phyloP scores from a whole-genome alignment of 2,797 vertebrate genomes.

The Emys orbicularis region DNA sequence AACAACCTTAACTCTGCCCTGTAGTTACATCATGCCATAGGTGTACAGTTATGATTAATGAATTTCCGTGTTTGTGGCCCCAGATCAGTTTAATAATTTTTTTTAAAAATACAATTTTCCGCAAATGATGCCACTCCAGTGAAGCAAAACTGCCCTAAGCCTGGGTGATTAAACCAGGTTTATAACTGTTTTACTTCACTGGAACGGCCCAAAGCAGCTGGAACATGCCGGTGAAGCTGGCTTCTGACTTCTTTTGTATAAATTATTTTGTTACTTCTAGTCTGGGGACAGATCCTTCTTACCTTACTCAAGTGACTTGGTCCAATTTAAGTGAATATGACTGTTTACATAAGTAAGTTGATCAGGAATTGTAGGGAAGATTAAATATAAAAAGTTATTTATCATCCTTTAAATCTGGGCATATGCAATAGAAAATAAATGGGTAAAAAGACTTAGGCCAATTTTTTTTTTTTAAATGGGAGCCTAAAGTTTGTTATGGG shows the following conservation, averaged over 20 bases:
- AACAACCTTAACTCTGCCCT: background rate
- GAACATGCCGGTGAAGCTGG: accelerated
- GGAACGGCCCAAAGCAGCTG: background rate
- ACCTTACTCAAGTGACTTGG: background rate
- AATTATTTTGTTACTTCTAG: background rate
- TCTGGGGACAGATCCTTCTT: background rate
- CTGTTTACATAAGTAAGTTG: background rate
- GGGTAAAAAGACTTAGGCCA: background rate
- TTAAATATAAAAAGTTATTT: constrained; percentile 23
- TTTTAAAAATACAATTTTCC: constrained; percentile 17
- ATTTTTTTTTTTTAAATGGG: background rate
- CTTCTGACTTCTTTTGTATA: background rate
- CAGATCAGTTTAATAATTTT: constrained; percentile 12
- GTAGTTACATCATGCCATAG: constrained; percentile 19
- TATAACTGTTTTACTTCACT: background rate
- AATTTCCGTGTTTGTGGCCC: constrained; percentile 42
- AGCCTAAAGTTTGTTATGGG: background rate
- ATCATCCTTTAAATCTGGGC: background rate
- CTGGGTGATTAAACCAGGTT: background rate
- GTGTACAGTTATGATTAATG: constrained; percentile 23
- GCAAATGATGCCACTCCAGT: background rate
- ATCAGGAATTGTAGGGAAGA: background rate
- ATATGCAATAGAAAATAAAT: constrained; percentile 5
- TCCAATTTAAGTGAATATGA: background rate
- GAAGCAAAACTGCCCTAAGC: background rate